Percentiles rank a stretch among this genome's conserved stretches.
These are phyloP conservation scores for Pristionchus exspectatus DNA, from an alignment of 2,888 invertebrate genomes.

Conservation along the genomic window DNA sequence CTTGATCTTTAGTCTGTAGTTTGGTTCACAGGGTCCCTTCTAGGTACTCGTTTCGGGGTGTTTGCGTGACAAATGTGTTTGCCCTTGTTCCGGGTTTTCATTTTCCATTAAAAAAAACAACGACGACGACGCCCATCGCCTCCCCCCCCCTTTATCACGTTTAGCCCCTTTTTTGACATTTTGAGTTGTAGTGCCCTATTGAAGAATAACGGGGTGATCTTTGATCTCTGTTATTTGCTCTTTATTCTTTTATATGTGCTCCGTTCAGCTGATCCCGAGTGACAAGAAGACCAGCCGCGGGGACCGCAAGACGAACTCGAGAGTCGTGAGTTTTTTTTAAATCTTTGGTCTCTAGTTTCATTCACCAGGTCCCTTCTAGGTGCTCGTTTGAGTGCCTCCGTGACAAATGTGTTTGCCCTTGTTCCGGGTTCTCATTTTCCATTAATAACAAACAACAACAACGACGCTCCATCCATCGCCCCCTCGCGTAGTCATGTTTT, in stretches of 20 bases:
- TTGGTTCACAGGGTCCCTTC: neutral
- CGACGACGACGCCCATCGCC: neutral
- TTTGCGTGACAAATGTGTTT: no score
- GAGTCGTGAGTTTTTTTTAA: no score
- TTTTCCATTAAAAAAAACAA: neutral
- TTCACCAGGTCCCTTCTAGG: neutral
- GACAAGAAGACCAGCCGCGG: no score
- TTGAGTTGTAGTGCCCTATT: neutral
- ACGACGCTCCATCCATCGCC: neutral
- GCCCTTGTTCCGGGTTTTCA: constrained; percentile 1
- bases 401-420: neutral
- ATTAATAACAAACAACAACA: neutral
- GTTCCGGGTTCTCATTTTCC: constrained; percentile 8
- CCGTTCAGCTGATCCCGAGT: no score
- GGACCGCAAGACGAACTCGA: no score
- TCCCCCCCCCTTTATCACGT: neutral
- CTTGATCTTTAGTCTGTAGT: neutral
- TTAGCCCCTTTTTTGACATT: neutral
- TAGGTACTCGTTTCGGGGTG: neutral
- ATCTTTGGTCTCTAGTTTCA: neutral
- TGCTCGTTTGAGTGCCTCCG: neutral
- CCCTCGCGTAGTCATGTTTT: neutral
- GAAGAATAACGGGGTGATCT: no score
- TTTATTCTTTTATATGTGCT: no score
- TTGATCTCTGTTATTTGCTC: no score